A percentile compares a stretch with the other conserved stretches of the same genome.
Conservation (phyloP, 2,888 invertebrate species). For the Synanthedon tipuliformis region DNA sequence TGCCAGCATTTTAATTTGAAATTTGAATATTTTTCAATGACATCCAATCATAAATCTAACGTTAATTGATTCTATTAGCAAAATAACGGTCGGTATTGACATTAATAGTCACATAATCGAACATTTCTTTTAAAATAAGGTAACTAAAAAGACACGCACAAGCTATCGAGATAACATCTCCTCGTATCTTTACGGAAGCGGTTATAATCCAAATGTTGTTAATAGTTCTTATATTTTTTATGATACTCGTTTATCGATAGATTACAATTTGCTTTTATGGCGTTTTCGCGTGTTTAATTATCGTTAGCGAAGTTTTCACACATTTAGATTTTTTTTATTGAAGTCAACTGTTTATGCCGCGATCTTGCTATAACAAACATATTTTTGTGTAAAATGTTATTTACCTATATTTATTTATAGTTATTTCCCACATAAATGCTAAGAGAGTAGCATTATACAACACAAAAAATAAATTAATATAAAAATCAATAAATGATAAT, state of each 20-base stretch:
- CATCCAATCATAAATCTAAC: background rate
- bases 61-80: slow-evolving; percentile 1
- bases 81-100: background rate
- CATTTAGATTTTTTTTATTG: slow-evolving; percentile 8
- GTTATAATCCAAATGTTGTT: slow-evolving; percentile 1
- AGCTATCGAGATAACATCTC: slow-evolving; percentile 27
- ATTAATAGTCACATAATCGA: background rate
- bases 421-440: too few relatives aligned
- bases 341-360: slow-evolving; percentile 12
- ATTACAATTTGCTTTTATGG: slow-evolving; percentile 41
- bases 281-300: slow-evolving; percentile 38
- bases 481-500: too few relatives aligned
- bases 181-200: slow-evolving; percentile 8
- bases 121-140: background rate
- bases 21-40: background rate
- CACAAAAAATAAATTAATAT: too few relatives aligned
- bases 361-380: background rate
- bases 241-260: slow-evolving; percentile 14
- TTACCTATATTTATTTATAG: too few relatives aligned
- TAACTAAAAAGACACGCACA: slow-evolving; percentile 6
- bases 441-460: too few relatives aligned
- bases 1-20: background rate
- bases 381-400: too few relatives aligned
- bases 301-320: slow-evolving; percentile 19
- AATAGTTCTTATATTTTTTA: slow-evolving; percentile 5